Percentiles rank a stretch among this genome's conserved stretches.
Evolutionary conservation across 2,797 vertebrate genomes (phyloP).

Genomic region (Acomys russatus): DNA sequence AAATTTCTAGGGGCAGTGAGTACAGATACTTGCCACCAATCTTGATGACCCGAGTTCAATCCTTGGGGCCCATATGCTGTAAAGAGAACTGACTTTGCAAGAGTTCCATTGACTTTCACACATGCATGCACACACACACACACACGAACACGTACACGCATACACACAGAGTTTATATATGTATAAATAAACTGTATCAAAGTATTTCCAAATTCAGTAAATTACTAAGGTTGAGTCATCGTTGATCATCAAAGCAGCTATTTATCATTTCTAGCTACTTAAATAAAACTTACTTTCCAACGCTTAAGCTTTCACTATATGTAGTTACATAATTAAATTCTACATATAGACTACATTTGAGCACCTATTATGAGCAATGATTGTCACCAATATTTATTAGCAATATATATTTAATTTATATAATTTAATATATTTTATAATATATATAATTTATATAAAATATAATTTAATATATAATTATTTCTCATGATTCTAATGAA

Average conservation of each 20-base stretch:
- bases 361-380: constrained; percentile 18
- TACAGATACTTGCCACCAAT: not conserved
- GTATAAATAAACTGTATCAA: not conserved
- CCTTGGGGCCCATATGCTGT: too few relatives aligned
- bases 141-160: not conserved
- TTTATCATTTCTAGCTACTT: constrained; percentile 57
- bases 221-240: constrained; percentile 31
- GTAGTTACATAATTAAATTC: constrained; percentile 45
- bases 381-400: constrained; percentile 42
- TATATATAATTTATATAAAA: too few relatives aligned
- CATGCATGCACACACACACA: not conserved
- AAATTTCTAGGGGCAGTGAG: not conserved
- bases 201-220: constrained; percentile 37
- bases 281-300: constrained; percentile 62
- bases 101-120: not conserved
- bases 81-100: too few relatives aligned
- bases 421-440: too few relatives aligned
- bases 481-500: constrained; percentile 23
- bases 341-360: constrained; percentile 57
- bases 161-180: not conserved
- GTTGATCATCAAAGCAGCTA: constrained; percentile 30
- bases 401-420: too few relatives aligned
- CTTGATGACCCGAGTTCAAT: too few relatives aligned
- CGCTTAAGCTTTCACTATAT: constrained; percentile 45
- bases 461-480: not conserved